phyloP scores from a whole-genome alignment of 2,888 invertebrate species.

The Aethes cnicana region DNA sequence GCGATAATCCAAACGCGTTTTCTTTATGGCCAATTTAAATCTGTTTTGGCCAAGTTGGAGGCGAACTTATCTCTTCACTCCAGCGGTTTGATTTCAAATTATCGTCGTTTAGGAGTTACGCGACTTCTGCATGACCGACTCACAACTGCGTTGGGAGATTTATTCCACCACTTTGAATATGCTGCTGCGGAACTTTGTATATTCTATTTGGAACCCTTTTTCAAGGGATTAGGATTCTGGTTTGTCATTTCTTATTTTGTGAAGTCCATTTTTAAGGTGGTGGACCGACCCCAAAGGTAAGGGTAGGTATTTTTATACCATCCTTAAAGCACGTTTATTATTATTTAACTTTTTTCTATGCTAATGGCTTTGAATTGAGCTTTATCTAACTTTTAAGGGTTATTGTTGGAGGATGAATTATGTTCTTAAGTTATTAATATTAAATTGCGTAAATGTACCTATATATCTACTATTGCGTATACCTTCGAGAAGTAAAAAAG shows the following conservation, averaged over 20 bases:
- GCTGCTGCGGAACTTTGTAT: not conserved
- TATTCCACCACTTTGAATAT: slow-evolving; percentile 10
- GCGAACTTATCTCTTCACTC: slow-evolving; percentile 26
- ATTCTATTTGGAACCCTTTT: not conserved
- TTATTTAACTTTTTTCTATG: slow-evolving; percentile 20
- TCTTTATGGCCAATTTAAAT: slow-evolving; percentile 28
- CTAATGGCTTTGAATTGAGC: slow-evolving; percentile 10
- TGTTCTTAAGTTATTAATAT: too few relatives aligned
- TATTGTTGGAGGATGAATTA: not conserved
- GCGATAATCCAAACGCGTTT: slow-evolving; percentile 8
- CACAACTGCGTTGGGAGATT: slow-evolving; percentile 20
- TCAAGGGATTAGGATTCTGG: not conserved
- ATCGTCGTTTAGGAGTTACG: slow-evolving; percentile 28
- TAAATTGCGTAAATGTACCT: too few relatives aligned
- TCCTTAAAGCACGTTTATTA: slow-evolving; percentile 3
- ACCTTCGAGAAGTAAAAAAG: too few relatives aligned
- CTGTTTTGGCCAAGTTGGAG: slow-evolving; percentile 25
- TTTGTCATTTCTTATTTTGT: not conserved
- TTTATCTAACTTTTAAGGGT: slow-evolving; percentile 2
- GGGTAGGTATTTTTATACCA: slow-evolving; percentile 21
- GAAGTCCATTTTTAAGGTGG: not conserved
- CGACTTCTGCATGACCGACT: slow-evolving; percentile 24
- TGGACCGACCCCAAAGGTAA: slow-evolving; percentile 14
- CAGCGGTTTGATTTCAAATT: slow-evolving; percentile 29
- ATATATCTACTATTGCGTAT: too few relatives aligned